Evolutionary conservation across 2,113 vertebrate genomes (phyloP), one percentile per base, ranked within the genome.

Genomic region (Phalacrocorax brasilianus): DNA sequence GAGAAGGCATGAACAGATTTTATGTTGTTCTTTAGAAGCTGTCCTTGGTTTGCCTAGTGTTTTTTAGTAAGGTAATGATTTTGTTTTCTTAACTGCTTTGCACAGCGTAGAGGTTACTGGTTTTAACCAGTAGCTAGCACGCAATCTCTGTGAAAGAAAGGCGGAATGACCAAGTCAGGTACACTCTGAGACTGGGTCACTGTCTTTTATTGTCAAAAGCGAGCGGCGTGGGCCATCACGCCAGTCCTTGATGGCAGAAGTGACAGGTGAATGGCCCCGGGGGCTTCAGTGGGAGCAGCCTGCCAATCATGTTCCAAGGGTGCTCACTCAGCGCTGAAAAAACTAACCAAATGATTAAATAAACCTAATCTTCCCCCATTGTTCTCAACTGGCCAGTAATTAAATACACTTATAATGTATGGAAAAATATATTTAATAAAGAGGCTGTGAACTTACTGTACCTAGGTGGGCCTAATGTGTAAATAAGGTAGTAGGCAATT

Each of bases 401-500:
- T 88, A 91, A 91, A 79, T 71, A 63, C 62, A 20, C 70, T 82
- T n/a, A 66, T 72, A 76, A 58, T 74, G 78, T 61, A 77, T 83
- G 91, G 93, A 93, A 87, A 93, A 85, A 21, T 2, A 35, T 44
- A 4, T 94, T 83, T 88, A 80, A 85, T 76, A 50, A 88, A 90
- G 28, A 79, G 35, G 2, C 33, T 53, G 81, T 24, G 11, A 53
- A 94, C 76, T 71, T 79, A 68, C 71, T 11, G 0, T 70, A 24
- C 40, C 87, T 94, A 92, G 92, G 52, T 96, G 94, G 87, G 74
- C 89, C 96, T 88, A 95, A 95, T 93, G 88, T 85, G 58, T 96
- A 96, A 97, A 86, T 95, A 86, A 96, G 77, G 75, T 80, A 74
- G 65, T 24, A 92, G 88, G 88, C 82, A 84, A 92, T 98, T 97